Conservation (phyloP, 2,888 invertebrate species). For the Lymantria monacha region DNA sequence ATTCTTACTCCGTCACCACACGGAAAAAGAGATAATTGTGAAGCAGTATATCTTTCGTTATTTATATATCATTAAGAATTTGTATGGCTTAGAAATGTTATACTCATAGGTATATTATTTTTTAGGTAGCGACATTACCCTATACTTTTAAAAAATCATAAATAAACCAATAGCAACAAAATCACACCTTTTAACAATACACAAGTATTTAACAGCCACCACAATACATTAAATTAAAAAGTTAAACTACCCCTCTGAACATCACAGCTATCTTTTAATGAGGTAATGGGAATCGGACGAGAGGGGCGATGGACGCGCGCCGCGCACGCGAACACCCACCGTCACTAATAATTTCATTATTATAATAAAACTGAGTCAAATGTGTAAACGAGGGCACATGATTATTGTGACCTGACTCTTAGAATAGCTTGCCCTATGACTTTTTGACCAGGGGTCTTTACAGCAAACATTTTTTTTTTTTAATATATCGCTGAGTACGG, state of each 20-base stretch:
- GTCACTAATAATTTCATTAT: slow-evolving; percentile 73
- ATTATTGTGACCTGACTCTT: slow-evolving; percentile 45
- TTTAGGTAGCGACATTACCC: too few relatives aligned
- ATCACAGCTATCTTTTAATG: slow-evolving; percentile 67
- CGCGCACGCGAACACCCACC: slow-evolving; percentile 58
- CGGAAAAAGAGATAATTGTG: too few relatives aligned
- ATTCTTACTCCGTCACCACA: too few relatives aligned
- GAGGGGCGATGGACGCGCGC: slow-evolving; percentile 46
- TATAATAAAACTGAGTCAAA: slow-evolving; percentile 76
- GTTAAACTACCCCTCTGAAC: slow-evolving; percentile 60
- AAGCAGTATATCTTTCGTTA: too few relatives aligned
- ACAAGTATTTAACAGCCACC: slow-evolving; percentile 45
- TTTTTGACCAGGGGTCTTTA: slow-evolving; percentile 2
- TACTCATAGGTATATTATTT: too few relatives aligned
- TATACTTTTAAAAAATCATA: neutral
- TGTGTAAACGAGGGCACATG: slow-evolving; percentile 74
- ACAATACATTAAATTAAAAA: slow-evolving; percentile 73
- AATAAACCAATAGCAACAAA: slow-evolving; percentile 35
- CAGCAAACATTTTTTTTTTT: neutral
- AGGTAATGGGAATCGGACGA: slow-evolving; percentile 63
- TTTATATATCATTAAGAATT: too few relatives aligned
- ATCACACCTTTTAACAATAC: slow-evolving; percentile 63
- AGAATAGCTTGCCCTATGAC: slow-evolving; percentile 28
- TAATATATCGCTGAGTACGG: too few relatives aligned
- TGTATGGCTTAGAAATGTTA: too few relatives aligned